Evolutionary conservation across 2,797 vertebrate genomes (phyloP).

Genomic region (Graptemys geographica): DNA sequence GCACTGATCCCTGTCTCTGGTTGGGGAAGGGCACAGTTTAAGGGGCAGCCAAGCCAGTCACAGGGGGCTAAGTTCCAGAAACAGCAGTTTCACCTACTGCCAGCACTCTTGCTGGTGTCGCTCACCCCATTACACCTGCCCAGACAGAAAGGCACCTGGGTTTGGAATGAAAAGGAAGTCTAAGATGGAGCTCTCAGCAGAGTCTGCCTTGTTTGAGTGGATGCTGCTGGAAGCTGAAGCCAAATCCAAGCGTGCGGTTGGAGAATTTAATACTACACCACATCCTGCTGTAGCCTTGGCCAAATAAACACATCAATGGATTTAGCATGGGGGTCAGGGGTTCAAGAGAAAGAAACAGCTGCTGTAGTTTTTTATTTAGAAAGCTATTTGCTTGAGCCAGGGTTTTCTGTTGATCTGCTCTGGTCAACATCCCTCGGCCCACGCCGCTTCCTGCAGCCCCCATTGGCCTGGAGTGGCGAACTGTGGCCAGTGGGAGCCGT

Average conservation of each 20-base stretch:
- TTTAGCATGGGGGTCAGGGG: not conserved
- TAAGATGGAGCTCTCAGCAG: not conserved
- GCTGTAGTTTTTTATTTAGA: conserved; percentile 29
- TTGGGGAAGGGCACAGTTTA: not conserved
- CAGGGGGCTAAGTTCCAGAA: not conserved
- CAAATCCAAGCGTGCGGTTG: not conserved
- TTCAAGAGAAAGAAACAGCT: conserved; percentile 55
- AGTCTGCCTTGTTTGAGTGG: not conserved
- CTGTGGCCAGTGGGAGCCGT: too few relatives aligned
- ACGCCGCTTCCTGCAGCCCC: too few relatives aligned
- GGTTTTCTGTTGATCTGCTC: not conserved
- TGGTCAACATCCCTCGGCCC: too few relatives aligned
- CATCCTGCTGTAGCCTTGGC: not conserved
- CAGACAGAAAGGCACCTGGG: not conserved
- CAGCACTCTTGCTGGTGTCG: not conserved
- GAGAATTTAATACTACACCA: not conserved
- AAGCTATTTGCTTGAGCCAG: rapidly evolving
- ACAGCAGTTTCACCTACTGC: not conserved
- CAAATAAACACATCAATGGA: not conserved
- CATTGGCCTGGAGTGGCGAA: too few relatives aligned
- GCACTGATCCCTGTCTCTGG: not conserved
- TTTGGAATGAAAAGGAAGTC: not conserved
- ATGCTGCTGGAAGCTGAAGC: conserved; percentile 13
- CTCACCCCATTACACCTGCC: not conserved
- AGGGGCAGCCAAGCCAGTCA: not conserved